These are phyloP conservation scores for Drosophila longiperda DNA, from an alignment of 2,888 invertebrate species.

Conservation along the genomic window DNA sequence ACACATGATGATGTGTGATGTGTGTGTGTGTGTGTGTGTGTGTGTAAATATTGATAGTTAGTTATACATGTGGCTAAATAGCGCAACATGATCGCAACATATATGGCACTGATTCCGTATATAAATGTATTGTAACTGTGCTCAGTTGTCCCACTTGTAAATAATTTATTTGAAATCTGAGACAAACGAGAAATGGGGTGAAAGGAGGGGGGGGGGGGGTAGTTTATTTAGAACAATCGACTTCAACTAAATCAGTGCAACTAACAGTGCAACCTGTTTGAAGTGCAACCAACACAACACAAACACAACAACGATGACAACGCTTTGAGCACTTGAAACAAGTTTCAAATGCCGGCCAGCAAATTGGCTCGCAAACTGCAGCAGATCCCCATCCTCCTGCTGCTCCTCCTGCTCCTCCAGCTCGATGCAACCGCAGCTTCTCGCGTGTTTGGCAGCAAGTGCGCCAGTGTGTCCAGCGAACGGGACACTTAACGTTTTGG, in stretches of 20 bases:
- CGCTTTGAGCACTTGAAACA: constrained; percentile 53
- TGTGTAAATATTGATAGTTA: constrained; percentile 57
- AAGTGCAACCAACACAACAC: constrained; percentile 35
- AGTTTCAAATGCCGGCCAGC: constrained; percentile 65
- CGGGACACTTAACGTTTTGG: constrained; percentile 81
- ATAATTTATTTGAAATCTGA: constrained; percentile 52
- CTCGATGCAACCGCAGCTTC: constrained; percentile 11
- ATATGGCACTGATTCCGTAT: constrained; percentile 6
- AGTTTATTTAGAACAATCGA: constrained; percentile 60
- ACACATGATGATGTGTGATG: not conserved
- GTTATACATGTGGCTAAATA: constrained; percentile 55
- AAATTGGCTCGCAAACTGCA: constrained; percentile 64
- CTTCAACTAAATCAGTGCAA: constrained; percentile 74
- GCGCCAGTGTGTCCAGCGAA: constrained; percentile 42
- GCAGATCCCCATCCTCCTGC: not conserved
- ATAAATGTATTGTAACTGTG: constrained; percentile 39
- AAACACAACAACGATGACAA: constrained; percentile 32
- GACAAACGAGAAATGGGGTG: not conserved
- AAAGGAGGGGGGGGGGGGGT: not conserved
- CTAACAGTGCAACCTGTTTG: constrained; percentile 80
- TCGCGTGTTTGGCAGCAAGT: constrained; percentile 49
- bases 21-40: constrained; percentile 24
- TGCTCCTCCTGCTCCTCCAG: not conserved
- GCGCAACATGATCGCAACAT: constrained; percentile 30
- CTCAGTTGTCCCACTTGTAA: constrained; percentile 59